Conservation (phyloP, 2,113 vertebrate species). For the Sakesphorus luctuosus region DNA sequence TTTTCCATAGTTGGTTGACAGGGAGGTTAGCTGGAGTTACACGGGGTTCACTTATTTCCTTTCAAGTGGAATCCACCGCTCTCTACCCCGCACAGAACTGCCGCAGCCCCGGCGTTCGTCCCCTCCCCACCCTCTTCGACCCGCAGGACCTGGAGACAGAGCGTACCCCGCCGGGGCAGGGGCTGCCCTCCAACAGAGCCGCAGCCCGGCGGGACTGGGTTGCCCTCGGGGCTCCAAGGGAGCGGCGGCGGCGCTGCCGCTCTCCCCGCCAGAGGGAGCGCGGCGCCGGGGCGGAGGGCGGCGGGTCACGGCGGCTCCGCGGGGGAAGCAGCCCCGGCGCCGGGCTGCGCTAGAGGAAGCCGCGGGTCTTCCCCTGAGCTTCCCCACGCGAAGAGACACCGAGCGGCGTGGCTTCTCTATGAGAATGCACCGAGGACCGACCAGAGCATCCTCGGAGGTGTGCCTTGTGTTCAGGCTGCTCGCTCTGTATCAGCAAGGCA, state of each 20-base stretch:
- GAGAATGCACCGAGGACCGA: neutral
- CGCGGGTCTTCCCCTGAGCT: neutral
- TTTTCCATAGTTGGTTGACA: neutral
- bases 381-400: neutral
- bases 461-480: fast-evolving
- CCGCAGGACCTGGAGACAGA: neutral
- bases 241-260: neutral
- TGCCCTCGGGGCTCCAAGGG: neutral
- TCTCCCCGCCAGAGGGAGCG: conserved; percentile 66
- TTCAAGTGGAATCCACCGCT: neutral
- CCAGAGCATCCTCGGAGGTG: neutral
- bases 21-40: neutral
- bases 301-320: neutral
- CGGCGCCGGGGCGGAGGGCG: neutral
- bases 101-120: neutral
- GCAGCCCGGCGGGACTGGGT: neutral
- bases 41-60: neutral
- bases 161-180: neutral
- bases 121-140: too few relatives aligned
- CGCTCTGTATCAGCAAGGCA: neutral
- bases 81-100: too few relatives aligned
- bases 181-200: neutral
- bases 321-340: neutral
- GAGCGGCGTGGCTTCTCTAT: neutral
- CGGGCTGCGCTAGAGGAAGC: neutral